Evolutionary conservation across 2,797 vertebrate species (phyloP).

Genomic region (Sebastes dallii): DNA sequence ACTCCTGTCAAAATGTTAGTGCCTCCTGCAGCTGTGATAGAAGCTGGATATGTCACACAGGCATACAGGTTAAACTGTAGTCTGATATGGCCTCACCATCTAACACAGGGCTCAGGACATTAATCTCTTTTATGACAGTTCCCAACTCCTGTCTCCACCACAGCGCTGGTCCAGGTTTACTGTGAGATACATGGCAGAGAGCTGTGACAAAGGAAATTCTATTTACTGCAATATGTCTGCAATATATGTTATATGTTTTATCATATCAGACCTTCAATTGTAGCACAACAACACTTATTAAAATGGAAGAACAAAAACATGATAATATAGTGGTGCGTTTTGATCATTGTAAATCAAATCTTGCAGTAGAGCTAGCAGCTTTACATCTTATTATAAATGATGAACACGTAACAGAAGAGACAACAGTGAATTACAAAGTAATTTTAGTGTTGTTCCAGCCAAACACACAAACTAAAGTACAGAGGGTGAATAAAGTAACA

Average conservation of each 20-base stretch:
- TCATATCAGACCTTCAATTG: background rate
- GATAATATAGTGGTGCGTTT: background rate
- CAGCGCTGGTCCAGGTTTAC: conserved; percentile 37
- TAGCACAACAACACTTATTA: background rate
- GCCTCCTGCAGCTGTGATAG: conserved; percentile 68
- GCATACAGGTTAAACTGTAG: conserved; percentile 69
- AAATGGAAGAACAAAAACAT: background rate
- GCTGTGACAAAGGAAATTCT: conserved; percentile 31
- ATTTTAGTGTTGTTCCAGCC: background rate
- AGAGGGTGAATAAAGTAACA: background rate
- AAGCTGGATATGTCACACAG: conserved; percentile 59
- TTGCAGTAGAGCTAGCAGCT: background rate
- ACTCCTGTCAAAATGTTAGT: conserved; percentile 74
- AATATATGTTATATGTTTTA: conserved; percentile 11
- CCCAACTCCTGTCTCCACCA: background rate
- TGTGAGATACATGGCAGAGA: conserved; percentile 33
- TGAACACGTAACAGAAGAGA: background rate
- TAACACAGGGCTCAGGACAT: conserved; percentile 56
- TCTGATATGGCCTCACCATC: conserved; percentile 62
- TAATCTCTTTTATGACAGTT: conserved; percentile 75
- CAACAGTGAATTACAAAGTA: background rate
- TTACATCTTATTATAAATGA: background rate
- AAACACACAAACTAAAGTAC: background rate
- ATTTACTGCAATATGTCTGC: conserved; percentile 3
- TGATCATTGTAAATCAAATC: background rate